Percentiles rank a stretch among this genome's conserved stretches.
Conservation (phyloP, 2,113 vertebrate genomes). For the Ivindomyrus marchei region DNA sequence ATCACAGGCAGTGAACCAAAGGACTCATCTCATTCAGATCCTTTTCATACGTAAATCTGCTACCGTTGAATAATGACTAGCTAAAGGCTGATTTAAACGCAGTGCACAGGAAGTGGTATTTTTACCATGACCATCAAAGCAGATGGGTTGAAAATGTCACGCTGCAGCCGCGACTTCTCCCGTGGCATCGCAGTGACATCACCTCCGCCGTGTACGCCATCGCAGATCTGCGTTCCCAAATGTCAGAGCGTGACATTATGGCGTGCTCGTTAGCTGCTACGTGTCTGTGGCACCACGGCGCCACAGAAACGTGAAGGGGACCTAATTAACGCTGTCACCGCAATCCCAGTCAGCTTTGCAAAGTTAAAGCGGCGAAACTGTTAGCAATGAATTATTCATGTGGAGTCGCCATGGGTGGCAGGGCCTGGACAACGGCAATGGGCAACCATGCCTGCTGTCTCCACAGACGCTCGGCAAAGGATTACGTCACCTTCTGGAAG, state of each 20-base stretch:
- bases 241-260: constrained; percentile 12
- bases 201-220: not conserved
- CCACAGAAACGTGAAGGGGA: not conserved
- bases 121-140: not conserved
- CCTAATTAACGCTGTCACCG: constrained; percentile 18
- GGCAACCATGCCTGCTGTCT: constrained; percentile 2
- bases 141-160: not conserved
- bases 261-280: not conserved
- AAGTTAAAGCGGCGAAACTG: not conserved
- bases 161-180: not conserved
- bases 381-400: constrained; percentile 16
- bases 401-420: not conserved
- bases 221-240: not conserved
- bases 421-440: not conserved
- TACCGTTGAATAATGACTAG: not conserved
- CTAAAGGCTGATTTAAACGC: not conserved
- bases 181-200: not conserved
- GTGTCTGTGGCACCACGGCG: not conserved
- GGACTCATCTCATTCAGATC: not conserved
- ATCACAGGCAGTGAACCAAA: not conserved
- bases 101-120: not conserved
- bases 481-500: not conserved
- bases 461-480: not conserved
- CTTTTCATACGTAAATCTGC: not conserved
- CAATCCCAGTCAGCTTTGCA: not conserved